phyloP scores from a whole-genome alignment of 2,113 vertebrate species.

The Gracilinanus agilis region DNA sequence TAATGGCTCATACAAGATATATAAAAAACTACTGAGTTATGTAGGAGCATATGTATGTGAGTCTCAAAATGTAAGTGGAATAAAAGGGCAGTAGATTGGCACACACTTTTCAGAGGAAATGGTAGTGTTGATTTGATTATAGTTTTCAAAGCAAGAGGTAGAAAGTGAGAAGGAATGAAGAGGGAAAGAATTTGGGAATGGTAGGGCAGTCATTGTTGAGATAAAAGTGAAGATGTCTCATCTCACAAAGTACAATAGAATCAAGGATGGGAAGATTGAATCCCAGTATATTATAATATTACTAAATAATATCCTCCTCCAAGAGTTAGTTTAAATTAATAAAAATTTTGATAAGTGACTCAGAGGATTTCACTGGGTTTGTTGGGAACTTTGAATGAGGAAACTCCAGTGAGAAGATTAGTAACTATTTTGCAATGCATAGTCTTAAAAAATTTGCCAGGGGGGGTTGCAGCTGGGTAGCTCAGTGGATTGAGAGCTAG shows the following conservation, averaged over 20 bases:
- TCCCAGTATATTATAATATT: neutral
- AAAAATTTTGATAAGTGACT: constrained; percentile 65
- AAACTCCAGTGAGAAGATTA: neutral
- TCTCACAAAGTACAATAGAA: neutral
- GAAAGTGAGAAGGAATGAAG: neutral
- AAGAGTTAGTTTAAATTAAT: constrained; percentile 64
- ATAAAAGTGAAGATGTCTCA: neutral
- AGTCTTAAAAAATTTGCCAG: too few species aligned
- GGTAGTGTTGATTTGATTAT: neutral
- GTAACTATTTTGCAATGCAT: neutral
- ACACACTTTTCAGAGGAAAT: neutral
- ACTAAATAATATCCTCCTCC: constrained; percentile 11
- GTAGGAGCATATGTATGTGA: neutral
- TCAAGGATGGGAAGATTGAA: neutral
- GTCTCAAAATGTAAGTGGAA: neutral
- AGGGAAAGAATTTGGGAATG: neutral
- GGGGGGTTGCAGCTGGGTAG: too few species aligned
- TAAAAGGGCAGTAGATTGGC: too few species aligned
- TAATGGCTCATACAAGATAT: neutral
- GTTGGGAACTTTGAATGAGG: neutral
- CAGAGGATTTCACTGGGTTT: constrained; percentile 55
- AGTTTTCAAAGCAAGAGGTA: neutral
- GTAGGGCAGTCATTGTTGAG: neutral
- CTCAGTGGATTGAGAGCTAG: too few species aligned
- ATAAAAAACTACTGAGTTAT: neutral